Conservation (phyloP, 1,140 invertebrate genomes). For the Drosophila micromelanica region DNA sequence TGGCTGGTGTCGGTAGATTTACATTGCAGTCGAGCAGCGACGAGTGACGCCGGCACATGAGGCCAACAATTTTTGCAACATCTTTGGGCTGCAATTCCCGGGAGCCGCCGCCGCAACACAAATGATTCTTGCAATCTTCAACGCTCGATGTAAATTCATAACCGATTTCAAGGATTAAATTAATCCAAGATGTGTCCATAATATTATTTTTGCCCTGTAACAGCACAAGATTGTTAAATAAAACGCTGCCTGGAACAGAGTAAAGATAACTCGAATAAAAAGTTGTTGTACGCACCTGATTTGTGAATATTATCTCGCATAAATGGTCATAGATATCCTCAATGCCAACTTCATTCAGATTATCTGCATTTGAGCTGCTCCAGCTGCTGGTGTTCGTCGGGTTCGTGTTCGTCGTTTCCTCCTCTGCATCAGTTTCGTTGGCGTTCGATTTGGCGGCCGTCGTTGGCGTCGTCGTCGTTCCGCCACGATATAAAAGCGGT, state of each 20-base stretch:
- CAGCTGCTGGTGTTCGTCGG: constrained; percentile 52
- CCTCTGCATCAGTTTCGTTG: constrained; percentile 72
- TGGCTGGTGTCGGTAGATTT: constrained; percentile 87
- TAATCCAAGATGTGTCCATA: constrained; percentile 90
- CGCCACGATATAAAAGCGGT: constrained; percentile 91
- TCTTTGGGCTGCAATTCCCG: constrained; percentile 90
- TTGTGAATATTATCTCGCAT: constrained; percentile 82
- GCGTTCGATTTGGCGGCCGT: constrained; percentile 45
- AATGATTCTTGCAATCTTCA: constrained; percentile 94
- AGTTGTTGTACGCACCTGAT: constrained; percentile 46
- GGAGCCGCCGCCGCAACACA: constrained; percentile 88
- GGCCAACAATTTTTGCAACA: constrained; percentile 92
- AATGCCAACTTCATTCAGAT: constrained; percentile 78
- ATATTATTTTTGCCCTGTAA: constrained; percentile 85
- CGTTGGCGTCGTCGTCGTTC: constrained; percentile 50
- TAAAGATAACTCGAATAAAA: not conserved
- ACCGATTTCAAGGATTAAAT: constrained; percentile 95
- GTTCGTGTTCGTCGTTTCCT: constrained; percentile 53
- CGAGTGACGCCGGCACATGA: constrained; percentile 93
- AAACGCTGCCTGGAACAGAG: not conserved
- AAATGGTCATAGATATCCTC: constrained; percentile 84
- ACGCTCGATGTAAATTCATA: constrained; percentile 93
- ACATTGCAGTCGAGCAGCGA: constrained; percentile 89
- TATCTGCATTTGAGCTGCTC: constrained; percentile 63
- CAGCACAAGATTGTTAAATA: not conserved